A percentile compares a stretch with the other conserved stretches of the same genome.
Conservation (phyloP, 2,888 invertebrate genomes). For the Boloria selene region DNA sequence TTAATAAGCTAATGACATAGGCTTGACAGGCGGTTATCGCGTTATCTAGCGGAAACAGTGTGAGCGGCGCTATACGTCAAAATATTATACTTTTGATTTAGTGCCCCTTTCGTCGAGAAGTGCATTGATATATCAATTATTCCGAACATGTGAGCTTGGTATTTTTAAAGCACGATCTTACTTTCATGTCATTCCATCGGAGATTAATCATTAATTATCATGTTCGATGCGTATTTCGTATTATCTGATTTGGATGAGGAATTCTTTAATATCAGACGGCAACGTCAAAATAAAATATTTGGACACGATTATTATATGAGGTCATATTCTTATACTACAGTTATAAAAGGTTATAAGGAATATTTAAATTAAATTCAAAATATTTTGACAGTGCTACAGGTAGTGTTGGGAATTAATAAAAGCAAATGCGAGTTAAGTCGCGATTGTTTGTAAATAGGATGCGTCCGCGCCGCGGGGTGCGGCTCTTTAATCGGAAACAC, state of each 20-base stretch:
- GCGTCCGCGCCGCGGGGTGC: slow-evolving; percentile 60
- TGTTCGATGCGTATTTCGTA: slow-evolving; percentile 65
- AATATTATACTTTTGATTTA: slow-evolving; percentile 80
- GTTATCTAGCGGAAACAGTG: slow-evolving; percentile 78
- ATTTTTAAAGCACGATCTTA: slow-evolving; percentile 77
- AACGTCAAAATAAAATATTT: slow-evolving; percentile 37
- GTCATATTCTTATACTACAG: background rate
- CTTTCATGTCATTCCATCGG: slow-evolving; percentile 76
- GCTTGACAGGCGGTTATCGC: slow-evolving; percentile 79
- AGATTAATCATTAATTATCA: slow-evolving; percentile 77
- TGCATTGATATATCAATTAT: slow-evolving; percentile 82
- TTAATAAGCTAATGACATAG: slow-evolving; percentile 80
- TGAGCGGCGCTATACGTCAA: slow-evolving; percentile 75
- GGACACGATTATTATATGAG: slow-evolving; percentile 2
- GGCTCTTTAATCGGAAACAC: slow-evolving; percentile 30
- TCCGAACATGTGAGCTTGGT: slow-evolving; percentile 73
- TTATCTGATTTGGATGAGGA: slow-evolving; percentile 74
- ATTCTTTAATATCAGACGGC: slow-evolving; percentile 52
- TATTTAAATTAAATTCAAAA: background rate
- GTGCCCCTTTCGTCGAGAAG: slow-evolving; percentile 69
- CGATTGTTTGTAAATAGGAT: slow-evolving; percentile 73
- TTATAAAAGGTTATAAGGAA: background rate
- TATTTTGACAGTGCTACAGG: slow-evolving; percentile 20
- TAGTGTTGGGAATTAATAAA: slow-evolving; percentile 41
- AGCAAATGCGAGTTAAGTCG: slow-evolving; percentile 49